Evolutionary conservation across 2,113 vertebrate genomes (phyloP).

Genomic region (Oncorhynchus nerka): DNA sequence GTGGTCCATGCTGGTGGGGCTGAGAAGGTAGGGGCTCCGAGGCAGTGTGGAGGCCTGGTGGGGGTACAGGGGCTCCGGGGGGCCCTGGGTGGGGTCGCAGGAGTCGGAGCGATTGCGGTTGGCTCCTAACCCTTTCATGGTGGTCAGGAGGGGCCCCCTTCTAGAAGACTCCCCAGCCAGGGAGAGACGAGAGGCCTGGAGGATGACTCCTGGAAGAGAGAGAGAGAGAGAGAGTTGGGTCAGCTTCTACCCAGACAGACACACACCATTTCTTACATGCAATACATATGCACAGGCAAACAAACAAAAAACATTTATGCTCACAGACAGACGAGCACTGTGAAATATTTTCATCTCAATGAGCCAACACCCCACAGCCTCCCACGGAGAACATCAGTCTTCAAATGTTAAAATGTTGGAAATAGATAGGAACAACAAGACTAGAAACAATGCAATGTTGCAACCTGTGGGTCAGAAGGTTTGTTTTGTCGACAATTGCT

Average conservation of each 20-base stretch:
- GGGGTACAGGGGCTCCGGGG: conserved; percentile 82
- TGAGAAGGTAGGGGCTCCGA: conserved; percentile 89
- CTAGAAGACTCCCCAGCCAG: conserved; percentile 68
- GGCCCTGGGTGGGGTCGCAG: conserved; percentile 78
- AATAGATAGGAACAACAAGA: conserved; percentile 37
- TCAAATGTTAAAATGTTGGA: conserved; percentile 29
- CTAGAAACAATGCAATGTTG: background rate
- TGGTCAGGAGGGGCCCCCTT: conserved; percentile 63
- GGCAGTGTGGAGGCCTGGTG: conserved; percentile 76
- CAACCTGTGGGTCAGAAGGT: no score
- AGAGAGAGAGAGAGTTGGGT: conserved; percentile 6
- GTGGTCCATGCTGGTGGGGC: conserved; percentile 81
- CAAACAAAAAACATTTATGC: background rate
- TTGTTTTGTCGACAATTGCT: no score
- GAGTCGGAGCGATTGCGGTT: conserved; percentile 90
- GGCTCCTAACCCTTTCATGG: conserved; percentile 96
- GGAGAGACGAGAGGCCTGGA: conserved; percentile 42
- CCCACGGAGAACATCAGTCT: conserved; percentile 43
- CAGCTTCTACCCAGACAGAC: background rate
- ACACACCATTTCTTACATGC: conserved; percentile 8
- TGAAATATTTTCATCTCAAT: conserved; percentile 27
- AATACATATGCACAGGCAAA: no score
- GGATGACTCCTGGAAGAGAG: conserved; percentile 54
- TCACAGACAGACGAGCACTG: conserved; percentile 15
- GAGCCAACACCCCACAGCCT: conserved; percentile 33